These are phyloP conservation scores for Eulemur albifrons DNA, from an alignment of 2,797 vertebrate species.

Conservation along the genomic window DNA sequence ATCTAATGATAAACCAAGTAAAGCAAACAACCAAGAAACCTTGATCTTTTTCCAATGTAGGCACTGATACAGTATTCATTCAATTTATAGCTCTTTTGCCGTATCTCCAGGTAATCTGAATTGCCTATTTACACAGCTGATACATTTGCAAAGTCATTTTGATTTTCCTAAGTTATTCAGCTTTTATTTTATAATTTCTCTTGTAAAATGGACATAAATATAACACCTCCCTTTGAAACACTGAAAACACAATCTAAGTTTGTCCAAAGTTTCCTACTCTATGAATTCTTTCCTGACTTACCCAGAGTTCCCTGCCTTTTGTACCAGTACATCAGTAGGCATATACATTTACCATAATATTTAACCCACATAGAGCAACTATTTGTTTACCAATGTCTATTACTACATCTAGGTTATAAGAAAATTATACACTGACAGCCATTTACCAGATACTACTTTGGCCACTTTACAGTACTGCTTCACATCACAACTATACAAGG, in stretches of 20 bases:
- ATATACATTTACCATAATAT: neutral
- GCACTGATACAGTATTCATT: neutral
- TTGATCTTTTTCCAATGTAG: neutral
- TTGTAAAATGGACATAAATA: neutral
- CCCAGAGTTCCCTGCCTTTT: neutral
- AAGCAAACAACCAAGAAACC: conserved; percentile 19
- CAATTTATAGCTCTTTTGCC: neutral
- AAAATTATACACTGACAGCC: neutral
- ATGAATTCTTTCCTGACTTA: neutral
- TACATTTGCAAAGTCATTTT: neutral
- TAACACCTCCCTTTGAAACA: neutral
- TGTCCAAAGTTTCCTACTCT: neutral
- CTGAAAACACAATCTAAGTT: neutral
- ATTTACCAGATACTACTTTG: neutral
- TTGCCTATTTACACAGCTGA: neutral
- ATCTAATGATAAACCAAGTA: conserved; percentile 2
- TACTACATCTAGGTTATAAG: neutral
- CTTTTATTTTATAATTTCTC: neutral
- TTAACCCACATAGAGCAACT: neutral
- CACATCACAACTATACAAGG: neutral
- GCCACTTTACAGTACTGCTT: neutral
- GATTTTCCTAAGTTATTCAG: neutral
- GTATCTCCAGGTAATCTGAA: neutral
- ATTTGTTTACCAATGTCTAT: neutral
- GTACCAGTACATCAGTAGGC: neutral